Conservation (phyloP, 2,113 vertebrate genomes). For the Potamarius usumacintae region DNA sequence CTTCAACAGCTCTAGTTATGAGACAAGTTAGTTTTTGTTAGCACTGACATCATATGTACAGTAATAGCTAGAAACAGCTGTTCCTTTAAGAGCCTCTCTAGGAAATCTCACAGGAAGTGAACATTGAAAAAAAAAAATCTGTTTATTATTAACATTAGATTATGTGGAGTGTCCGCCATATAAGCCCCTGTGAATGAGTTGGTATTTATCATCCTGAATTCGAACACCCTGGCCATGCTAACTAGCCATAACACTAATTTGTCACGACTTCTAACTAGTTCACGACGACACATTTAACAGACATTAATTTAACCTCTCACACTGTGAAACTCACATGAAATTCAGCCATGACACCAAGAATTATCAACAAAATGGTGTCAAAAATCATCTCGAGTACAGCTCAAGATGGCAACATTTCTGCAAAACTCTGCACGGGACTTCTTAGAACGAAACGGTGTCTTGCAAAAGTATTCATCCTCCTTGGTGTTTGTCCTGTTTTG, state of each 20-base stretch:
- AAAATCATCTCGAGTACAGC: background rate
- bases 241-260: background rate
- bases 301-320: background rate
- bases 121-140: no score
- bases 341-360: background rate
- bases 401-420: background rate
- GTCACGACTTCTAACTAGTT: background rate
- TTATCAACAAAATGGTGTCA: background rate
- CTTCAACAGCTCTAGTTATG: background rate
- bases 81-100: background rate
- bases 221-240: background rate
- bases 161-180: background rate
- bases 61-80: background rate
- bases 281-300: background rate
- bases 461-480: no score
- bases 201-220: background rate
- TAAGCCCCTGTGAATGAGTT: background rate
- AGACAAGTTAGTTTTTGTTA: background rate
- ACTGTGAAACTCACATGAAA: background rate
- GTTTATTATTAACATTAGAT: background rate
- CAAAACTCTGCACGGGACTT: background rate
- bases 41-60: background rate
- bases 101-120: no score
- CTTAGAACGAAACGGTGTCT: background rate
- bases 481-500: no score